Conservation (phyloP, 2,113 vertebrate genomes). For the Edolisoma coerulescens region DNA sequence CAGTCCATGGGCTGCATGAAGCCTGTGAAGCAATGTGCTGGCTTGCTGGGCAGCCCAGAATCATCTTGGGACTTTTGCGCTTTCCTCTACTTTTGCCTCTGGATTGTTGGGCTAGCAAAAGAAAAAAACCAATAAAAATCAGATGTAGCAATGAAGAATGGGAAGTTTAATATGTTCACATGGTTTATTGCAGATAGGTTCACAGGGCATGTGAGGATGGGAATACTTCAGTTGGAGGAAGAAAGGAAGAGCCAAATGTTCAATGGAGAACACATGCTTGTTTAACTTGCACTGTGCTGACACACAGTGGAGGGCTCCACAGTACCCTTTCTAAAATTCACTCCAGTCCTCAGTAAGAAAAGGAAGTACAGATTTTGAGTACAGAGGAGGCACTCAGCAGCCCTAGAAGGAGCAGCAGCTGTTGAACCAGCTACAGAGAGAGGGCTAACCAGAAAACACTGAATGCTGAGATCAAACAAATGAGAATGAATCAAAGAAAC, state of each 20-base stretch:
- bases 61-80: not conserved
- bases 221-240: not conserved
- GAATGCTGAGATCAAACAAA: not conserved
- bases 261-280: not conserved
- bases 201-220: not conserved
- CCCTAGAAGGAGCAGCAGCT: not conserved
- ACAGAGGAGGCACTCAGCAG: not conserved
- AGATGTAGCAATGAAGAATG: not conserved
- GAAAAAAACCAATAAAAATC: not conserved
- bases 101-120: not conserved
- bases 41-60: not conserved
- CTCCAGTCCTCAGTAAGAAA: not conserved
- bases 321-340: not conserved
- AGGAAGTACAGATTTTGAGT: not conserved
- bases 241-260: not conserved
- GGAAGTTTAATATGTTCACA: not conserved
- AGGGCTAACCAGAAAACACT: not conserved
- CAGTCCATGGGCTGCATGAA: not conserved
- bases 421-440: not conserved
- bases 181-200: not conserved
- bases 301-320: not conserved
- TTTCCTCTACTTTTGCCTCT: not conserved
- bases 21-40: not conserved
- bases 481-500: not conserved
- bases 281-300: conserved; percentile 23